Conservation (phyloP, 2,797 vertebrate genomes). For the Peromyscus melanophrys region DNA sequence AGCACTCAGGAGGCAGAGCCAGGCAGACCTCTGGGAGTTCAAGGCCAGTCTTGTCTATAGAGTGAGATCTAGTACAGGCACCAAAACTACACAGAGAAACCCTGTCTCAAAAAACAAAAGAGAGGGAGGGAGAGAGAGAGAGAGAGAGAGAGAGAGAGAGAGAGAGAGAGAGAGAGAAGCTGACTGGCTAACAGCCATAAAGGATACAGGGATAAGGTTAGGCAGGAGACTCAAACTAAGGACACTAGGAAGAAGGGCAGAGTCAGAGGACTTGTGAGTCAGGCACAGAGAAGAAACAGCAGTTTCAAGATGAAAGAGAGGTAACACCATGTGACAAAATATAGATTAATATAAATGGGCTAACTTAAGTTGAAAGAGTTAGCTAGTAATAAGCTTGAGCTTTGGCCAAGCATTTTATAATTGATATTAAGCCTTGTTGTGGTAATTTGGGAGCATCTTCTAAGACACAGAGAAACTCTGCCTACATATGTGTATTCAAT, state of each 20-base stretch:
- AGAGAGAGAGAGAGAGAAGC: background rate
- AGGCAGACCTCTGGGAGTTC: no score
- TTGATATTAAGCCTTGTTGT: background rate
- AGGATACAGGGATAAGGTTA: background rate
- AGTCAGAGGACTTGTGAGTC: background rate
- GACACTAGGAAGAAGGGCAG: background rate
- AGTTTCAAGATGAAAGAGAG: background rate
- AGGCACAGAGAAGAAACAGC: background rate
- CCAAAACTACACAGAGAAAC: no score
- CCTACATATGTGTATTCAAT: background rate
- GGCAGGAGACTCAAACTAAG: background rate
- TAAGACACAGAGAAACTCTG: background rate
- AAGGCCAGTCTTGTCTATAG: no score
- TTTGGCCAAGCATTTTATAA: background rate
- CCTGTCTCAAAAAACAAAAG: no score
- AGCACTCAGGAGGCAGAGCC: no score
- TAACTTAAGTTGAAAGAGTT: background rate
- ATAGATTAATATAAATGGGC: background rate
- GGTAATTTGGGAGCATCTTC: background rate
- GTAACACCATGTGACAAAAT: background rate
- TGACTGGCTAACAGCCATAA: background rate
- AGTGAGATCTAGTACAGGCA: no score
- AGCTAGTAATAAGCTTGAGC: background rate
- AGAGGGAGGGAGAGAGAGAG: no score
- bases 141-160: no score